Base-by-base conservation (phyloP, 2,797 vertebrate genomes). In the Epinephelus awoara region DNA sequence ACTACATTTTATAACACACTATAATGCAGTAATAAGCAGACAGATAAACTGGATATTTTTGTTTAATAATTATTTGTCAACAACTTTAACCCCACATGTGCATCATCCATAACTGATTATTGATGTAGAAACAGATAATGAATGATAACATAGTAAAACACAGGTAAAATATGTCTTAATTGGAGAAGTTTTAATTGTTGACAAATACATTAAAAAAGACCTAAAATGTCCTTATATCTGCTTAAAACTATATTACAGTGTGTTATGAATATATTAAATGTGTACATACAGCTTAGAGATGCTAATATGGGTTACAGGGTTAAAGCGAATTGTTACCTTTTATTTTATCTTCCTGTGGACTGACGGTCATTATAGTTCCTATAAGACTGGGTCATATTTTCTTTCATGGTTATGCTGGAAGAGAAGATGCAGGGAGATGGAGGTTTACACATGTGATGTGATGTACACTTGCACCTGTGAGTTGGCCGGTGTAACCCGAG, bases 401-500 rank as follows among this genome's bases (percentile, higher is more conserved):
- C n/a, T 50, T 50, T 46, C 14, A 42, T 17, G 23, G 10, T 49
- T 14, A 49, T 12, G 18, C 17, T 67, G 50, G 23, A 77, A 49
- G 8, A 67, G 40, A 52, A 23, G 25, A 18, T 54, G 52, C 13
- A 62, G 52, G 62, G 56, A 61, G 15, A 59, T 61, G 10, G 73
- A 59, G 75, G 40, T 49, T 69, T 25, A 70, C 52, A 67, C 71
- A 27, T 27, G 27, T 29, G 27, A 29, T 29, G 27, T 29, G 27
- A 29, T 29, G 27, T 29, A 29, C 5, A 29, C 5, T 29, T 2
- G 1, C 69, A 58, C 25, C 58, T 52, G 67, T 55, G 50, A 65
- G 63, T 7, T 47, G 59, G 38, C 34, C 64, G 67, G 34, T 84
- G 67, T 55, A 47, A 49, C 66, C 59, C 50, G 19, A 49, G 79